Percentiles rank a stretch among this genome's conserved stretches.
phyloP scores from a whole-genome alignment of 30 jellyfish, hydroid and myxozoan species.

The Aurelia aurita region DNA sequence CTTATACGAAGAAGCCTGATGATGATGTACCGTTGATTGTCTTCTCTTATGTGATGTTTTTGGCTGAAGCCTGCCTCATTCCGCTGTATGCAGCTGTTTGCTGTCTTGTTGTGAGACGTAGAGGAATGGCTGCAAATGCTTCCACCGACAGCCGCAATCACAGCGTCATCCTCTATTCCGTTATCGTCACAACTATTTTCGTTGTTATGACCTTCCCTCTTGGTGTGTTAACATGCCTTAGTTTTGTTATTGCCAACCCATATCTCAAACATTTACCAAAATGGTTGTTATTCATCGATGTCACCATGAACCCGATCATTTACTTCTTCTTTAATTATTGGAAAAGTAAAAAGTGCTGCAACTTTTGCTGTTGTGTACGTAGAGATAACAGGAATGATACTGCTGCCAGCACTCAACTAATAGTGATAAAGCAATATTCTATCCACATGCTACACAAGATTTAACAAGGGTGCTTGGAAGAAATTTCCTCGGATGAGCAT shows the following conservation, averaged over 20 bases:
- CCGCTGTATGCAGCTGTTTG: neutral
- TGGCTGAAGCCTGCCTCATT: neutral
- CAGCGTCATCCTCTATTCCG: neutral
- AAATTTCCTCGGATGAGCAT: no score
- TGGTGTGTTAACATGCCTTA: neutral
- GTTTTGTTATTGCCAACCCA: neutral
- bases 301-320: constrained; percentile 3
- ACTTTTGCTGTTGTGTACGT: no score
- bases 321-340: neutral
- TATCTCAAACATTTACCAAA: neutral
- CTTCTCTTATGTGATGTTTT: neutral
- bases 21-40: neutral
- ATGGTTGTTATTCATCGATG: neutral
- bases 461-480: no score
- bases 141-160: constrained; percentile 3
- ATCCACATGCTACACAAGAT: no score
- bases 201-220: neutral
- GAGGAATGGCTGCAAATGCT: neutral
- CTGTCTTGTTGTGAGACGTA: neutral
- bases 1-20: neutral
- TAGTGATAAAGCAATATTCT: no score
- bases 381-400: no score
- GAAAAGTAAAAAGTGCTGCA: neutral
- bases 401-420: no score
- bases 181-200: neutral